Percentiles rank a stretch among this genome's conserved stretches.
phyloP scores from a whole-genome alignment of 1,140 invertebrate genomes.

The Hyposmocoma kahamanoa region DNA sequence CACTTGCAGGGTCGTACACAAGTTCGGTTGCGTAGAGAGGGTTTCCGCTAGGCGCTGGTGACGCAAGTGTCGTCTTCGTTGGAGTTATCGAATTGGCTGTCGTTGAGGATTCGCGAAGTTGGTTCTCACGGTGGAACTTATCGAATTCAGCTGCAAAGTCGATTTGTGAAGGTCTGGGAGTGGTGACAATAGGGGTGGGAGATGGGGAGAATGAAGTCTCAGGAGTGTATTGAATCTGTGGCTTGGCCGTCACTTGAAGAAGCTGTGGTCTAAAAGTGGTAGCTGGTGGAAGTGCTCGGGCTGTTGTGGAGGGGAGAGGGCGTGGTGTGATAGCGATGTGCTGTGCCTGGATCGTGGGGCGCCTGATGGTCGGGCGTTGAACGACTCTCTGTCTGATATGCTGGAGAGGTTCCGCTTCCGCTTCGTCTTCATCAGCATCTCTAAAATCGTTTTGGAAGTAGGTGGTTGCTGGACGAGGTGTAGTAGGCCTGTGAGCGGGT shows the following conservation, averaged over 20 bases:
- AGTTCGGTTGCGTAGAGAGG: constrained; percentile 85
- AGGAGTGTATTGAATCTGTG: constrained; percentile 76
- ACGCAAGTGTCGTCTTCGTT: constrained; percentile 47
- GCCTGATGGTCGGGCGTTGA: constrained; percentile 52
- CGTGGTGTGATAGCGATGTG: constrained; percentile 76
- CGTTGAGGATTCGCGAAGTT: constrained; percentile 73
- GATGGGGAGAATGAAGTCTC: constrained; percentile 61
- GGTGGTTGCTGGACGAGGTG: constrained; percentile 76
- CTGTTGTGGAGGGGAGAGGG: constrained; percentile 77
- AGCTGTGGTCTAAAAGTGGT: constrained; percentile 79
- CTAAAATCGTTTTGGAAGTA: constrained; percentile 80
- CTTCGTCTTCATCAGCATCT: constrained; percentile 76
- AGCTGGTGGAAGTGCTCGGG: constrained; percentile 77
- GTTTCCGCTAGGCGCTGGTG: constrained; percentile 63
- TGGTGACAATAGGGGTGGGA: constrained; percentile 51
- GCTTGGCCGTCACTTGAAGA: constrained; percentile 76
- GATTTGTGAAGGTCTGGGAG: constrained; percentile 70
- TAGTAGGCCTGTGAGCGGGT: constrained; percentile 70
- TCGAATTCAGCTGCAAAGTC: constrained; percentile 84
- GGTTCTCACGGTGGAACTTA: constrained; percentile 85
- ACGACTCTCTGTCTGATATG: constrained; percentile 67
- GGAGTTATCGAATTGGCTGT: constrained; percentile 44
- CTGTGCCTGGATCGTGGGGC: constrained; percentile 68
- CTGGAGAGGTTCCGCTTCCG: constrained; percentile 73
- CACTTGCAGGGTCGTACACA: constrained; percentile 84